These are phyloP conservation scores for Pseudorectes ferrugineus DNA, from an alignment of 2,113 vertebrate genomes.

Conservation along the genomic window DNA sequence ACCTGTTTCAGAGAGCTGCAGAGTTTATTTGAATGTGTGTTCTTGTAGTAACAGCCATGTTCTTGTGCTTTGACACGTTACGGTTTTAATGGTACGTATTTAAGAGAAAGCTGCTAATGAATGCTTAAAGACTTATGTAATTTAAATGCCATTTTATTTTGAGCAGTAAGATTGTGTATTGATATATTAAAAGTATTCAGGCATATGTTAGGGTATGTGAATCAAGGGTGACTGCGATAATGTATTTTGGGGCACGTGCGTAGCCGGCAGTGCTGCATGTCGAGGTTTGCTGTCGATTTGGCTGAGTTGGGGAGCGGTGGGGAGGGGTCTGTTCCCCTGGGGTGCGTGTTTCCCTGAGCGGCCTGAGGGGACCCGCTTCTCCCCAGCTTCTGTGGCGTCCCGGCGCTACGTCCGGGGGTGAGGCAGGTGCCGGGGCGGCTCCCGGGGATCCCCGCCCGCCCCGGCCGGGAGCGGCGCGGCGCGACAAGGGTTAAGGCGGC, in stretches of 20 bases:
- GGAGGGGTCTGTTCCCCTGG: background rate
- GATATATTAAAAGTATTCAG: background rate
- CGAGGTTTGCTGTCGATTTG: background rate
- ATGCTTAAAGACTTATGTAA: background rate
- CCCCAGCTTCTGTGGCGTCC: background rate
- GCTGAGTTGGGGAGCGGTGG: background rate
- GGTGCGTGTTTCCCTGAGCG: background rate
- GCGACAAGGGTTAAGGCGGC: slow-evolving; percentile 66
- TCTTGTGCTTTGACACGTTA: background rate
- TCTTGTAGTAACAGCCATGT: background rate
- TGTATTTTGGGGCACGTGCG: background rate
- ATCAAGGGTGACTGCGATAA: fast-evolving
- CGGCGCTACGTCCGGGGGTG: background rate
- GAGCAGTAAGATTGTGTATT: background rate
- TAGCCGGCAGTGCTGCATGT: background rate
- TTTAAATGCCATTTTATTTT: background rate
- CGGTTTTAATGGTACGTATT: background rate
- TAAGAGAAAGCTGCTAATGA: background rate
- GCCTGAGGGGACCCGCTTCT: background rate
- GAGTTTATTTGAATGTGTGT: background rate
- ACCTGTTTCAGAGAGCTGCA: background rate
- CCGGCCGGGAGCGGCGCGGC: background rate
- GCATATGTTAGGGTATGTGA: background rate
- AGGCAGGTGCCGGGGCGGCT: background rate
- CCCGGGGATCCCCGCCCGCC: background rate